Conservation (phyloP, 2,797 vertebrate genomes). For the Choloepus didactylus region DNA sequence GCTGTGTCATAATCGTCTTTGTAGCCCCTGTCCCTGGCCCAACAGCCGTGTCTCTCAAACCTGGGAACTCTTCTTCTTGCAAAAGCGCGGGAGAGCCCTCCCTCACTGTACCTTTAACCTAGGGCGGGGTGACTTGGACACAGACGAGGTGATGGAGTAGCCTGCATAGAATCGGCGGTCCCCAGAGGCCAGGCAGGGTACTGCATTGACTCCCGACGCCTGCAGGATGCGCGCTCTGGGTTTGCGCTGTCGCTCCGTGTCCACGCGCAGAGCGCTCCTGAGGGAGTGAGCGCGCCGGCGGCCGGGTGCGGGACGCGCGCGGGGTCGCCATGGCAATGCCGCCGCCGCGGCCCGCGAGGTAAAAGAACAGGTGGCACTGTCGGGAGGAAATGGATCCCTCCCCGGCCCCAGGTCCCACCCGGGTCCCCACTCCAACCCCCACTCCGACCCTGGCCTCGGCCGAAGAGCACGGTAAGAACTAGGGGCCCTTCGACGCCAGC, state of each 20-base stretch:
- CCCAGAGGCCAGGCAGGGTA: fast-evolving
- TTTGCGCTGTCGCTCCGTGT: fast-evolving
- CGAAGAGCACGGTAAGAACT: not conserved
- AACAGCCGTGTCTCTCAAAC: not conserved
- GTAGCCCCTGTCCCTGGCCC: not conserved
- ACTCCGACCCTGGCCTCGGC: fast-evolving
- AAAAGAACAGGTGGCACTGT: fast-evolving
- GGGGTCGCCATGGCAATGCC: not conserved
- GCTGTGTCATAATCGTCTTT: constrained; percentile 65
- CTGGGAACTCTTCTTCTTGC: not conserved
- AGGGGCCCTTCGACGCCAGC: no score
- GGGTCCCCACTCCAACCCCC: fast-evolving
- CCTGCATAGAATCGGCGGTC: fast-evolving
- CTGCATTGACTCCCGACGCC: fast-evolving
- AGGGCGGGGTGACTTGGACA: not conserved
- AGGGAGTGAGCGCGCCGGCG: no score
- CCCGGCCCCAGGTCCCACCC: fast-evolving
- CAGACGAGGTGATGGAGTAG: not conserved
- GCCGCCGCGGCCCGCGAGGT: fast-evolving
- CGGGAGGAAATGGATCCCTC: fast-evolving
- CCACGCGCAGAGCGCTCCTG: no score
- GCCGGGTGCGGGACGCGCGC: not conserved
- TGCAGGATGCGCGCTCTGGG: fast-evolving
- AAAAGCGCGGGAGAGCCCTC: not conserved
- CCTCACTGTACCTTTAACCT: not conserved